phyloP scores from a whole-genome alignment of 2,797 vertebrate species.

The Vireo griseus region DNA sequence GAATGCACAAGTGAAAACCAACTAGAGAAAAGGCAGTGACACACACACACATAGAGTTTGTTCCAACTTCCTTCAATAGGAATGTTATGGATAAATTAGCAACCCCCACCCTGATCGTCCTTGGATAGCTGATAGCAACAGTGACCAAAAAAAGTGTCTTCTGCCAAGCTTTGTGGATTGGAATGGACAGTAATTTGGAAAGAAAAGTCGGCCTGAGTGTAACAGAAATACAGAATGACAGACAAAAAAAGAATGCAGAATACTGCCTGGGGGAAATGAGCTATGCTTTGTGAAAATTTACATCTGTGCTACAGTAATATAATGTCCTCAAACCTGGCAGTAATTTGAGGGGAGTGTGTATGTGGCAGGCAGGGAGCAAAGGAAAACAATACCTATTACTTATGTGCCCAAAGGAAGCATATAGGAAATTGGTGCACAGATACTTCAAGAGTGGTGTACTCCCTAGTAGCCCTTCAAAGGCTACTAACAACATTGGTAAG shows the following conservation, averaged over 20 bases:
- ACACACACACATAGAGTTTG: neutral
- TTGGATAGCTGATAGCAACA: neutral
- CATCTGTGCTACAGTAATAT: conserved; percentile 43
- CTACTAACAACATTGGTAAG: neutral
- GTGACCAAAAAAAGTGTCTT: neutral
- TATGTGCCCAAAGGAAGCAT: neutral
- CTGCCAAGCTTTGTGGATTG: conserved; percentile 24
- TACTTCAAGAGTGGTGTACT: neutral
- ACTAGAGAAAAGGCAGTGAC: neutral
- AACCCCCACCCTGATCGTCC: neutral
- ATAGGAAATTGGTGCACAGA: neutral
- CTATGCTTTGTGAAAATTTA: conserved; percentile 8
- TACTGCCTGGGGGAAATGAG: conserved; percentile 25
- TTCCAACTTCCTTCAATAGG: neutral
- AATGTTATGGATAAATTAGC: neutral
- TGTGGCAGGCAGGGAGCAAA: neutral
- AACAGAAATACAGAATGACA: conserved; percentile 46
- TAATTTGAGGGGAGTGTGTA: neutral
- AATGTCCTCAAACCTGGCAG: neutral
- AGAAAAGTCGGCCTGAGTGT: neutral
- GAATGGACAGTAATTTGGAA: conserved; percentile 16
- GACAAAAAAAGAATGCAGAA: conserved; percentile 50
- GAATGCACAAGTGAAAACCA: neutral
- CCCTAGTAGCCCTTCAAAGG: neutral
- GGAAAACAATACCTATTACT: neutral